phyloP scores from a whole-genome alignment of 2,888 invertebrate genomes.

The Caenorhabditis virilis region DNA sequence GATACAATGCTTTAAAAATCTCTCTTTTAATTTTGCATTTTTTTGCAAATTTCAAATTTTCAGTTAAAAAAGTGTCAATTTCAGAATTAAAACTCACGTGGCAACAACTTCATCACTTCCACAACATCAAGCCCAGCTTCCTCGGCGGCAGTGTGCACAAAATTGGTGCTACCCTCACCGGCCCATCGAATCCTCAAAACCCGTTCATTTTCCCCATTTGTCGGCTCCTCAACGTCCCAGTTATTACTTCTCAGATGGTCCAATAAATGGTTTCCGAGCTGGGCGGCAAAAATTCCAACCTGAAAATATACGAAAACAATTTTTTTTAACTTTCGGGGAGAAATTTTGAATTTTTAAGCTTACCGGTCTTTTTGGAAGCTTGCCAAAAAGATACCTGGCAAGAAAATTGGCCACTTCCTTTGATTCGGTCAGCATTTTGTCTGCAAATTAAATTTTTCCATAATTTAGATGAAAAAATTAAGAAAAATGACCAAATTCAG shows the following conservation, averaged over 20 bases:
- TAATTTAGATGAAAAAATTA: no score
- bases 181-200: conserved; percentile 19
- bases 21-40: no score
- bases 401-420: conserved; percentile 46
- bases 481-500: no score
- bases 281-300: conserved; percentile 39
- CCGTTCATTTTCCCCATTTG: conserved; percentile 20
- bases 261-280: conserved; percentile 41
- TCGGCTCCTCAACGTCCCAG: conserved; percentile 34
- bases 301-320: conserved; percentile 7
- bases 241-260: conserved; percentile 15
- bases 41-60: no score
- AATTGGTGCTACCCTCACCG: conserved; percentile 17
- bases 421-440: conserved; percentile 52
- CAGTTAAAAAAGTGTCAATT: no score
- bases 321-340: no score
- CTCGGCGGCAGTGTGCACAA: conserved; percentile 21
- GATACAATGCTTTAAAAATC: no score
- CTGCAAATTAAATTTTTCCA: no score
- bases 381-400: conserved; percentile 25
- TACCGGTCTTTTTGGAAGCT: conserved; percentile 39
- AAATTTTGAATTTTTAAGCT: background rate
- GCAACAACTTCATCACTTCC: conserved; percentile 4
- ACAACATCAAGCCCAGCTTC: conserved; percentile 26
- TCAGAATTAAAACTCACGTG: background rate